These are phyloP conservation scores for Antechinus stuartii DNA, from an alignment of 2,113 vertebrate genomes.

Conservation along the genomic window DNA sequence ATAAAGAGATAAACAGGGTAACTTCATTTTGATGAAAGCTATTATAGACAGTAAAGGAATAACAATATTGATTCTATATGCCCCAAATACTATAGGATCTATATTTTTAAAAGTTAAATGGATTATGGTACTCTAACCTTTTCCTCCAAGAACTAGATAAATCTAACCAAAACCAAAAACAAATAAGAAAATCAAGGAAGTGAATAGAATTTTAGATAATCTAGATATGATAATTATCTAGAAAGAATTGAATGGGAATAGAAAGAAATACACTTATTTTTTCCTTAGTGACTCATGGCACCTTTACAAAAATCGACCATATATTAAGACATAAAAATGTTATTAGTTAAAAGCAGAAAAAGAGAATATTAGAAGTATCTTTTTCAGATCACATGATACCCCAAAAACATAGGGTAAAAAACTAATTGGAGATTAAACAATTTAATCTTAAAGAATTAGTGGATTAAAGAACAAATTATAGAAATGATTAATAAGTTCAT, in stretches of 20 bases:
- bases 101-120: no score
- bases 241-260: background rate
- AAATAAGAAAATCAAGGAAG: background rate
- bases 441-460: background rate
- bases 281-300: background rate
- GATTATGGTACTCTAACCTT: background rate
- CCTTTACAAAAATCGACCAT: no score
- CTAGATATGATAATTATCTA: background rate
- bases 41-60: no score
- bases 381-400: background rate
- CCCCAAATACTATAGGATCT: no score
- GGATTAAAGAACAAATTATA: background rate
- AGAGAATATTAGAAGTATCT: background rate
- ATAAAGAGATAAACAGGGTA: no score
- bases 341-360: background rate
- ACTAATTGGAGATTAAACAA: background rate
- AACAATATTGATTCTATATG: no score
- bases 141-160: background rate
- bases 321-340: background rate
- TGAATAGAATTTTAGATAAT: background rate
- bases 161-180: background rate
- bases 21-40: no score
- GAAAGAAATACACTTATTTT: background rate
- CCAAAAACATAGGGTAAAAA: background rate
- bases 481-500: background rate